Percentiles rank a stretch among this genome's conserved stretches.
phyloP scores from a whole-genome alignment of 2,113 vertebrate genomes.

The Holacanthus passer region DNA sequence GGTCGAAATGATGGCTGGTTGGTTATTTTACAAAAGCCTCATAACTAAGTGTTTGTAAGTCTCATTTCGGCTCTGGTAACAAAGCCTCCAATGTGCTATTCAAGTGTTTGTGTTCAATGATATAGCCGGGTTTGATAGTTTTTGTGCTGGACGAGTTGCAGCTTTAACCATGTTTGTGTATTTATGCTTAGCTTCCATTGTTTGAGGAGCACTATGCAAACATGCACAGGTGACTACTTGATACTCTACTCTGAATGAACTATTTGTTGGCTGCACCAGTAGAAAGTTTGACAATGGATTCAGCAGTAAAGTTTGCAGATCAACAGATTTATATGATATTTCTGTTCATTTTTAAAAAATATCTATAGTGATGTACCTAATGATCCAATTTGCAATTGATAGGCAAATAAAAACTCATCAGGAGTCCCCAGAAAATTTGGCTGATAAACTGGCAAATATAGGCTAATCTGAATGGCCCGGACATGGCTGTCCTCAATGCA shows the following conservation, averaged over 20 bases:
- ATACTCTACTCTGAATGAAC: not conserved
- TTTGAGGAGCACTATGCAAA: constrained; percentile 18
- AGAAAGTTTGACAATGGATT: not conserved
- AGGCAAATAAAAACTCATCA: not conserved
- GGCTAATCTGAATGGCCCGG: constrained; percentile 8
- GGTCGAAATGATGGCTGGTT: not conserved
- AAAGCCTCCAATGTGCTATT: not conserved
- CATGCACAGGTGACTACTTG: constrained; percentile 7
- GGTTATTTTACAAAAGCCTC: not conserved
- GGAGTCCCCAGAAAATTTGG: not conserved
- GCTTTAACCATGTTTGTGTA: constrained; percentile 1
- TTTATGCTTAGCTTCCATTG: not conserved
- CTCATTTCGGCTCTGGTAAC: too few relatives aligned
- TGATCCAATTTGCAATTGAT: not conserved
- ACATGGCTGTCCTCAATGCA: constrained; percentile 34
- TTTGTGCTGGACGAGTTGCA: not conserved
- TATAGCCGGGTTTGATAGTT: constrained; percentile 41
- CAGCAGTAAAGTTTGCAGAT: not conserved
- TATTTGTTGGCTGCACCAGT: not conserved
- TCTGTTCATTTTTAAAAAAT: not conserved
- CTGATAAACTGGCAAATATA: not conserved
- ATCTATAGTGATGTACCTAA: not conserved
- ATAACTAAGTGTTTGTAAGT: not conserved
- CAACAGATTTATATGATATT: not conserved
- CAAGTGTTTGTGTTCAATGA: constrained; percentile 37